Evolutionary conservation across 2,113 vertebrate species (phyloP).

Genomic region (Melanotaenia duboulayi): DNA sequence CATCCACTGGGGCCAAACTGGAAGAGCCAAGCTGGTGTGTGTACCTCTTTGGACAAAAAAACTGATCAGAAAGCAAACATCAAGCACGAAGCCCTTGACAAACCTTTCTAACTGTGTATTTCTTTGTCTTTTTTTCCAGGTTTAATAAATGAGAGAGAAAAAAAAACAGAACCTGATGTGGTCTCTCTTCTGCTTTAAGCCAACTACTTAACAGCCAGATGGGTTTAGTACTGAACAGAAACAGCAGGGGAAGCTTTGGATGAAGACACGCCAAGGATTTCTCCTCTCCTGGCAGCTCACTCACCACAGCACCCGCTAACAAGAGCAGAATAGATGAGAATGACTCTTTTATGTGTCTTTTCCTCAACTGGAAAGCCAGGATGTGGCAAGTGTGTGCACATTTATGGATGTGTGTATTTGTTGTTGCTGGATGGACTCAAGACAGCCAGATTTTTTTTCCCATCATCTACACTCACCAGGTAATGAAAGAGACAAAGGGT

Average conservation of each 20-base stretch:
- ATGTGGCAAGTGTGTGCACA: slow-evolving; percentile 50
- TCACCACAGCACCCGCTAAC: slow-evolving; percentile 66
- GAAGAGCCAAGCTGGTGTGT: slow-evolving; percentile 60
- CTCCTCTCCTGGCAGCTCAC: slow-evolving; percentile 75
- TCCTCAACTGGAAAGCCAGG: slow-evolving; percentile 65
- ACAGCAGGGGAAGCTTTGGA: slow-evolving; percentile 74
- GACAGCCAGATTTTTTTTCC: slow-evolving; percentile 20
- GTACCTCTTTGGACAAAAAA: slow-evolving; percentile 29
- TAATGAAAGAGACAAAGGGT: slow-evolving; percentile 38
- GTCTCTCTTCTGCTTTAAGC: slow-evolving; percentile 67
- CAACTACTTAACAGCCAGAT: slow-evolving; percentile 74
- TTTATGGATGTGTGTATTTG: slow-evolving; percentile 16
- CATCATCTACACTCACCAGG: slow-evolving; percentile 19
- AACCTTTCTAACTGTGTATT: background rate
- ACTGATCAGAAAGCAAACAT: slow-evolving; percentile 25
- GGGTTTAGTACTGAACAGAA: slow-evolving; percentile 75
- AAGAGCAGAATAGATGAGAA: slow-evolving; percentile 73
- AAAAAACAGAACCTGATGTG: slow-evolving; percentile 58
- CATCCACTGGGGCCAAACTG: slow-evolving; percentile 63
- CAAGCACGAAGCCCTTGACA: slow-evolving; percentile 12
- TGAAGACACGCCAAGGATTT: slow-evolving; percentile 65
- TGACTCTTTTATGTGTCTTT: slow-evolving; percentile 73
- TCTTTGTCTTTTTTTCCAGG: slow-evolving; percentile 14
- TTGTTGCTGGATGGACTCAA: slow-evolving; percentile 17
- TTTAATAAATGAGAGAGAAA: slow-evolving; percentile 14